phyloP scores from a whole-genome alignment of 2,797 vertebrate species.

The Varecia variegata region DNA sequence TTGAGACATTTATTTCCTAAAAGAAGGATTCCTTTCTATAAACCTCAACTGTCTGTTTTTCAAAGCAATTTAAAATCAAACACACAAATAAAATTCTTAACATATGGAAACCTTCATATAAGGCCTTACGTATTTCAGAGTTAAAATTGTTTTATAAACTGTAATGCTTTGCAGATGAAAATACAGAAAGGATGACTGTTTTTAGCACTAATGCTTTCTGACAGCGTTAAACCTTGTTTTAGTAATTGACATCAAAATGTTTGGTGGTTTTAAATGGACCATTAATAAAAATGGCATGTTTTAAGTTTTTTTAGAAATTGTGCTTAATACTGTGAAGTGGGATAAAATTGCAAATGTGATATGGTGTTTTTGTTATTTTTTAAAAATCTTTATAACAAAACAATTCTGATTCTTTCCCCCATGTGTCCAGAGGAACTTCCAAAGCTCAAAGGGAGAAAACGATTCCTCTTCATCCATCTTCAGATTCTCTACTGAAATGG shows the following conservation, averaged over 20 bases:
- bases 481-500: background rate
- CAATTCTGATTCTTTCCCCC: constrained; percentile 15
- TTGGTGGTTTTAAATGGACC: constrained; percentile 86
- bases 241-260: constrained; percentile 88
- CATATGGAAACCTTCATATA: constrained; percentile 95
- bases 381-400: constrained; percentile 70
- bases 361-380: constrained; percentile 69
- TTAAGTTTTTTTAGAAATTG: constrained; percentile 80
- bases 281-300: constrained; percentile 86
- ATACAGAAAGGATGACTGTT: constrained; percentile 85
- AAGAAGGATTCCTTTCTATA: constrained; percentile 89
- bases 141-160: constrained; percentile 95
- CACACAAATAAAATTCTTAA: constrained; percentile 89
- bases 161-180: constrained; percentile 95
- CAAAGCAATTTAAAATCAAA: constrained; percentile 93
- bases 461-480: background rate
- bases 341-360: constrained; percentile 82
- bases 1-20: constrained; percentile 86
- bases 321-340: constrained; percentile 81
- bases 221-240: constrained; percentile 88
- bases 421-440: constrained; percentile 44
- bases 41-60: constrained; percentile 94
- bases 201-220: constrained; percentile 88
- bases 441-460: constrained; percentile 15
- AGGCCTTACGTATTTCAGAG: constrained; percentile 92